phyloP scores from a whole-genome alignment of 2,797 vertebrate species.

The Pangasius mekongensis region DNA sequence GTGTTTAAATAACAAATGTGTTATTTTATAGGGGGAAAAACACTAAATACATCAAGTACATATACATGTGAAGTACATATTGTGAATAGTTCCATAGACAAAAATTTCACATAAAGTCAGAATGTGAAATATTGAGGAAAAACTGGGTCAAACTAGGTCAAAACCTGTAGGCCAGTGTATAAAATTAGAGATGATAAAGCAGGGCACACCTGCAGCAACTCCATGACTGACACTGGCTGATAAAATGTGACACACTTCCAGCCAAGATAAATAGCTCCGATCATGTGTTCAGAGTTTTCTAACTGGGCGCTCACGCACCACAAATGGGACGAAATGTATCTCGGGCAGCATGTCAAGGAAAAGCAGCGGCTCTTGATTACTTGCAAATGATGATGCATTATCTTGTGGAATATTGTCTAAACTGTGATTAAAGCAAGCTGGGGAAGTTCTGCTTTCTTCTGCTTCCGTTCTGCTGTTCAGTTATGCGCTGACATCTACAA shows the following conservation, averaged over 20 bases:
- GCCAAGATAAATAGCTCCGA: constrained; percentile 10
- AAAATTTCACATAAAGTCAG: neutral
- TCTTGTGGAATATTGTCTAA: constrained; percentile 18
- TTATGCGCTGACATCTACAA: constrained; percentile 28
- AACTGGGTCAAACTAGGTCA: neutral
- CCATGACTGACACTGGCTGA: constrained; percentile 7
- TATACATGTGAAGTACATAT: neutral
- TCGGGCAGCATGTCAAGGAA: neutral
- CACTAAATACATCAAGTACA: neutral
- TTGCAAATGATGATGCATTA: constrained; percentile 18
- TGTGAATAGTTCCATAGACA: neutral
- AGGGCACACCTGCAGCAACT: constrained; percentile 23
- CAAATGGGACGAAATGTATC: constrained; percentile 23
- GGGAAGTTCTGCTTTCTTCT: neutral
- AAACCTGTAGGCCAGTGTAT: neutral
- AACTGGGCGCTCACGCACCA: neutral
- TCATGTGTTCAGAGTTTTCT: constrained; percentile 17
- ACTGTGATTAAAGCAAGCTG: neutral
- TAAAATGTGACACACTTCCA: constrained; percentile 17
- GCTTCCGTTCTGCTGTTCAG: neutral
- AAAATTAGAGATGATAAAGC: neutral
- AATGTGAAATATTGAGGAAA: neutral
- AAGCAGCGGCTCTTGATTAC: neutral
- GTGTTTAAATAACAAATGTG: neutral
- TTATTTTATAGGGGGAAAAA: neutral